Conservation (phyloP, 2,888 invertebrate species). For the Myopa tessellatipennis region DNA sequence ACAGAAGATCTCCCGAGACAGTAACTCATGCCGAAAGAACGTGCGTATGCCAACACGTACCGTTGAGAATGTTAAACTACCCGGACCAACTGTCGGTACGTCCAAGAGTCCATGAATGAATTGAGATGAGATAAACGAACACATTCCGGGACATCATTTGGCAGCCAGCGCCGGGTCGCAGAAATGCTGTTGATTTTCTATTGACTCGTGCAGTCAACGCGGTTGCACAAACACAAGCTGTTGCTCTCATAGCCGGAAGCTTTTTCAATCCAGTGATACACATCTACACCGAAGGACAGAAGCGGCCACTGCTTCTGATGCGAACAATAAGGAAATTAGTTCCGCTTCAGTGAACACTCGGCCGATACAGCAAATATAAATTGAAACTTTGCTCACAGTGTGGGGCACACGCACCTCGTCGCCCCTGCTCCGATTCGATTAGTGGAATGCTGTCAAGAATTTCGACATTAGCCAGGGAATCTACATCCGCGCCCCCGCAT, state of each 20-base stretch:
- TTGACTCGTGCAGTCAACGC: slow-evolving; percentile 15
- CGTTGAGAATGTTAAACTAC: slow-evolving; percentile 3
- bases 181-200: slow-evolving; percentile 34
- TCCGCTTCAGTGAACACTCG: slow-evolving; percentile 33
- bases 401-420: slow-evolving; percentile 45
- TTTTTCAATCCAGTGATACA: slow-evolving; percentile 7
- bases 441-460: slow-evolving; percentile 32
- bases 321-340: slow-evolving; percentile 41
- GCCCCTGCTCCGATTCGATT: slow-evolving; percentile 31
- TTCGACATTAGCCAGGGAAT: slow-evolving; percentile 19
- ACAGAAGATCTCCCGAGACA: too few species aligned
- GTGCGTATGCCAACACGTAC: slow-evolving; percentile 11
- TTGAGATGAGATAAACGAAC: slow-evolving; percentile 1
- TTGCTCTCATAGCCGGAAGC: slow-evolving; percentile 24
- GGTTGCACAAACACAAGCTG: slow-evolving; percentile 13
- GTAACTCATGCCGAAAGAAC: too few species aligned
- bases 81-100: background rate
- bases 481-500: slow-evolving; percentile 5
- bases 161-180: slow-evolving; percentile 15
- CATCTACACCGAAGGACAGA: background rate
- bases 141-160: slow-evolving; percentile 37
- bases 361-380: slow-evolving; percentile 12
- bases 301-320: slow-evolving; percentile 6
- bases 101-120: background rate
- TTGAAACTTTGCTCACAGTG: slow-evolving; percentile 27